Percentiles rank a stretch among this genome's conserved stretches.
phyloP scores from a whole-genome alignment of 2,797 vertebrate genomes.

The Peromyscus melanophrys region DNA sequence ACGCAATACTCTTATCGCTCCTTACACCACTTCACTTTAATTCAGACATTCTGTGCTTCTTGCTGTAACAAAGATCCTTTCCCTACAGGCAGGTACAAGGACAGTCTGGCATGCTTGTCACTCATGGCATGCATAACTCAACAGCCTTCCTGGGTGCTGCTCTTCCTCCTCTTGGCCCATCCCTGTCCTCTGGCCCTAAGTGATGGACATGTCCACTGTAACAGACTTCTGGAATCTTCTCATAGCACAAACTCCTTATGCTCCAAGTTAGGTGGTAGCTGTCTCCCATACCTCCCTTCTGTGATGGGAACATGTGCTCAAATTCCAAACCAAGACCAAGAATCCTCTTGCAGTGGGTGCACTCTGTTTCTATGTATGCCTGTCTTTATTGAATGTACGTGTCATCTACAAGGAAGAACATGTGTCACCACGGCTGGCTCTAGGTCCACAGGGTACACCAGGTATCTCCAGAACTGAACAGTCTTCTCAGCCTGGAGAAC shows the following conservation, averaged over 20 bases:
- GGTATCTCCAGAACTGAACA: neutral
- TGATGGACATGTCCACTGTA: accelerated
- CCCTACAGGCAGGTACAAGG: neutral
- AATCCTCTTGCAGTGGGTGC: accelerated
- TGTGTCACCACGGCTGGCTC: neutral
- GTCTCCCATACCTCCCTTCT: neutral
- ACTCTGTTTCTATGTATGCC: too few relatives aligned
- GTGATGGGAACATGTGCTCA: neutral
- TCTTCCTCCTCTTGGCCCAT: neutral
- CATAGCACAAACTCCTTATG: neutral
- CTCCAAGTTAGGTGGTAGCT: neutral
- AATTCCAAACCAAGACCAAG: neutral
- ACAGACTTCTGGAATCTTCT: neutral
- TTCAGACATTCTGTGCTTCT: neutral
- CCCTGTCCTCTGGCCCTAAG: neutral
- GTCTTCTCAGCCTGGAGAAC: neutral
- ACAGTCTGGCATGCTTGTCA: neutral
- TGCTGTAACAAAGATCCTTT: neutral
- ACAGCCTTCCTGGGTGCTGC: accelerated
- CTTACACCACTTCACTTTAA: neutral
- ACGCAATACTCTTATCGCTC: neutral
- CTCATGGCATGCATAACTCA: accelerated
- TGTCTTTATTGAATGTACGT: neutral
- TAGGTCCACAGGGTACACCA: neutral
- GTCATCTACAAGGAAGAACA: neutral